These are phyloP conservation scores for Siniperca undulata DNA, from an alignment of 2,797 vertebrate genomes.

Conservation along the genomic window DNA sequence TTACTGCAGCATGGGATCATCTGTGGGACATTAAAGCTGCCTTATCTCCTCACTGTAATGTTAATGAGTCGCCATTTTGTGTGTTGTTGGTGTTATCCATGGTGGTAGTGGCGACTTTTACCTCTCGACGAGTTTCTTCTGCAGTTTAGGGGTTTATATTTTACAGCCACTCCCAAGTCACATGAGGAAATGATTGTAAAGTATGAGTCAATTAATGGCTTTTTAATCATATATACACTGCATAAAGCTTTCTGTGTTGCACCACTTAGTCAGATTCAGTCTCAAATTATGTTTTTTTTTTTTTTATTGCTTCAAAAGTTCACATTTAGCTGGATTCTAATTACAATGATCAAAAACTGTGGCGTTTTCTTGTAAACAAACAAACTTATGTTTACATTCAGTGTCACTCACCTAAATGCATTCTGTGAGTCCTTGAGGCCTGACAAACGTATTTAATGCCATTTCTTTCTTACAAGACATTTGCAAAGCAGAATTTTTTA, in stretches of 20 bases:
- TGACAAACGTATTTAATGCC: not conserved
- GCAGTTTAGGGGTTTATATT: not conserved
- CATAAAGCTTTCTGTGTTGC: not conserved
- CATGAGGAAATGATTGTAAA: not conserved
- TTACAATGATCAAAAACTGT: not conserved
- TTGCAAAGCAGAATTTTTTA: not conserved
- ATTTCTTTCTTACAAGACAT: not conserved
- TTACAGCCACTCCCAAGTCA: conserved; percentile 6
- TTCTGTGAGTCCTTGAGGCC: not conserved
- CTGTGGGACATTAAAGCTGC: conserved; percentile 68
- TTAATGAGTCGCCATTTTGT: conserved; percentile 53
- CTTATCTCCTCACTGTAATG: conserved; percentile 68
- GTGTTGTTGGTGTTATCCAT: conserved; percentile 30
- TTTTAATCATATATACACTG: not conserved
- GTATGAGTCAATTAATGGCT: not conserved
- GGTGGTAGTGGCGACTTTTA: conserved; percentile 12
- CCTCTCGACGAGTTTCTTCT: not conserved
- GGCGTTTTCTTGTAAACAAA: not conserved
- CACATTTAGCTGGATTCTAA: not conserved
- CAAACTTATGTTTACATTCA: not conserved
- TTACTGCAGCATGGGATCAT: conserved; percentile 74
- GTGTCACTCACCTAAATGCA: too few species aligned
- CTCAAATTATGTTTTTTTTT: not conserved
- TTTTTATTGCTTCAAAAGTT: not conserved
- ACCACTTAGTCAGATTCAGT: not conserved